Evolutionary conservation across 2,113 vertebrate genomes (phyloP).

Genomic region (Ochotona princeps): DNA sequence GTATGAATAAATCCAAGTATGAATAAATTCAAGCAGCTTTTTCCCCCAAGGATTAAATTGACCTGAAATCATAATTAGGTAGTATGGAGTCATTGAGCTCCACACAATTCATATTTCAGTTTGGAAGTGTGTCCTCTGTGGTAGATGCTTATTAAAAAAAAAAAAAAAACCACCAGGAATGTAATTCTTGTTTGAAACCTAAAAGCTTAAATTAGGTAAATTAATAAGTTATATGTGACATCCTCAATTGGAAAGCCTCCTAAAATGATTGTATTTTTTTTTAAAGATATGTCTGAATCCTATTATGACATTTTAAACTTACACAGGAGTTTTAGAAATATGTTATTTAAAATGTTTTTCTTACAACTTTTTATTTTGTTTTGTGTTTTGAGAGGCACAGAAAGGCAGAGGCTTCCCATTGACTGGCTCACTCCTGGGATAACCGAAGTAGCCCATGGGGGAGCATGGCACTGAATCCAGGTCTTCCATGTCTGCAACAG

Average conservation of each 20-base stretch:
- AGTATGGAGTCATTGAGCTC: not conserved
- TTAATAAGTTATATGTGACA: conserved; percentile 24
- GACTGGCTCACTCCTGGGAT: no score
- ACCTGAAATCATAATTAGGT: conserved; percentile 21
- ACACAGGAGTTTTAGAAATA: conserved; percentile 27
- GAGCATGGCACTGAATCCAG: no score
- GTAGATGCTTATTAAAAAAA: conserved; percentile 32
- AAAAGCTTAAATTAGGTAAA: conserved; percentile 49
- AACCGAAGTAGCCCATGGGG: no score
- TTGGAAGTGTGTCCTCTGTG: conserved; percentile 54
- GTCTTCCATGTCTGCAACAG: no score
- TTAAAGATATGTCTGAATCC: not conserved
- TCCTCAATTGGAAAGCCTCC: not conserved
- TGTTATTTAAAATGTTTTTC: conserved; percentile 42
- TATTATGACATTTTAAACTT: conserved; percentile 47
- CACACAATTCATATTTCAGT: conserved; percentile 19
- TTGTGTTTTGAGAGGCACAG: no score
- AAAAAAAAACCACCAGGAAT: not conserved
- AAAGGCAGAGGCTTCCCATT: no score
- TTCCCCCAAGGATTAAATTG: not conserved
- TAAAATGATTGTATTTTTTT: conserved; percentile 38
- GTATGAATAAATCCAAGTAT: conserved; percentile 85
- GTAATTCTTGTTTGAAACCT: conserved; percentile 39
- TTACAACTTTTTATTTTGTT: not conserved
- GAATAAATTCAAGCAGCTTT: conserved; percentile 48